Evolutionary conservation across 2,113 vertebrate genomes (phyloP), one percentile per base, ranked within the genome.

Genomic region (Sorex fumeus): DNA sequence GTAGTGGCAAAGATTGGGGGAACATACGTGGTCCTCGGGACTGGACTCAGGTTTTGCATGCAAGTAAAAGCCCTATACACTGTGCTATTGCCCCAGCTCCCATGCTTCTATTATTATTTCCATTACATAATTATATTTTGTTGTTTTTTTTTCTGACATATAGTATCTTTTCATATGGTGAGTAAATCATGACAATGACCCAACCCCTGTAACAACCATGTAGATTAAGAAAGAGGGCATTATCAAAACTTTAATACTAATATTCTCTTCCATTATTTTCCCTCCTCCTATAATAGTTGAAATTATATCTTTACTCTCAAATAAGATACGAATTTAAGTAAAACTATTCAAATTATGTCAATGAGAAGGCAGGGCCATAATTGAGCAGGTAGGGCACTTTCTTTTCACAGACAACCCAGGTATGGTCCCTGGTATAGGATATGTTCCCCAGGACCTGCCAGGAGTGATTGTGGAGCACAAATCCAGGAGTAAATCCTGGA

Each of bases 81-180:
- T 60, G 18, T 21, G 23, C 57, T 60, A 60, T 23, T 23, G 21
- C 6, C 18, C 57, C 18, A 21, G 57, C 18, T 23, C 57, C 19
- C 6, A 60, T 3, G 18, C 19, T 60, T 88, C 1, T 32, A 74
- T 83, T 84, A 15, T 40, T 91, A 53, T 91, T 90, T 87, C n/a
- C 74, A 71, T 32, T 75, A 66, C 81, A 45, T 7, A 71, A 19
- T 72, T 83, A 36, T 4, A 71, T 76, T 89, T 91, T 89, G 69
- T 84, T 90, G 25, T 6, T 71, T 75, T 60, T 60, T 53, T 53
- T 72, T 71, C 84, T 30, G 34, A 70, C 23, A 88, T 66, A 47
- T 71, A 75, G 40, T 76, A 40, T 34, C 2, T 50, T 67, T 18
- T 84, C 25, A 93, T 16, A 53, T 66, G 82, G 18, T 70, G 2